Evolutionary conservation across 2,888 invertebrate species (phyloP), one percentile per base, ranked within the genome.

Genomic region (Himalopsyche kuldschensis): DNA sequence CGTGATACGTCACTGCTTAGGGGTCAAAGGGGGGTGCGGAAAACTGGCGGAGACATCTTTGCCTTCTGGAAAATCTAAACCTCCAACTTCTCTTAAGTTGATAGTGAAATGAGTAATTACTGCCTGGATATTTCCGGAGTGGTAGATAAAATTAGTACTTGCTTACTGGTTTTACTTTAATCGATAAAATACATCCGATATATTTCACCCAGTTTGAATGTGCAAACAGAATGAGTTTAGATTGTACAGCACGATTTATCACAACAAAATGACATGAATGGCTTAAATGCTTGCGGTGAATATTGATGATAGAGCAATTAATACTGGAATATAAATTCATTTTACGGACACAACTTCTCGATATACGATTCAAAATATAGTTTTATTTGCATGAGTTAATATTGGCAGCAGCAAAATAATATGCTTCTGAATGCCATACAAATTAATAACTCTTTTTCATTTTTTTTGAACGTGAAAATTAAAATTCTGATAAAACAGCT

Each of bases 31-130:
- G 69, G 27, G 30, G 11, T 27, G 69, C 30, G 30, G 27, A 27
- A 69, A 27, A 27, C 69, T 30, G 30, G 20, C 69, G 69, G 30
- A 69, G 69, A 69, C 69, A 69, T 69, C 69, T 69, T 69, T 69
- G 69, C 69, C 20, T 69, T 30, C 69, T 27, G 3, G 30, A 69
- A 69, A 69, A 69, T 69, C 69, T 69, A 69, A 69, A 27, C 31
- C 46, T 48, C 76, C 55, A 48, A 81, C 48, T 81, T 77, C 76
- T 81, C 55, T 81, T 81, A 76, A 81, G 76, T 81, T 81, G 55
- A 81, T 81, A 81, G 81, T 81, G 81, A 81, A 81, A 81, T 81
- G 81, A 81, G 55, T 81, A 81, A 81, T 81, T 81, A 81, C 81
- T 20, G 27, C 77, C 81, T n/a, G 31, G 55, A 76, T 76, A 81